These are phyloP conservation scores for Apodemia hepburni DNA, from an alignment of 2,888 invertebrate species.

Conservation along the genomic window DNA sequence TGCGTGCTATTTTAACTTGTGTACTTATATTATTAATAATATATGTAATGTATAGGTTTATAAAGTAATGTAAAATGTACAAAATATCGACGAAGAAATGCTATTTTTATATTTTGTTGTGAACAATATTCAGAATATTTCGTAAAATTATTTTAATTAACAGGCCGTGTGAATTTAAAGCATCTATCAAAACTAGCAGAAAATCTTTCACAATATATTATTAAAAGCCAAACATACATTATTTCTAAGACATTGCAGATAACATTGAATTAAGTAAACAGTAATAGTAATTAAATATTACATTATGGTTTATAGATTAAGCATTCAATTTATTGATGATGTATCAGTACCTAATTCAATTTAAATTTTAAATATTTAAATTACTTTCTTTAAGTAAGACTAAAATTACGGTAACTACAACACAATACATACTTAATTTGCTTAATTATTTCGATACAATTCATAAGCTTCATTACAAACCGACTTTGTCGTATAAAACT, in stretches of 20 bases:
- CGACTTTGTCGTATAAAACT: constrained; percentile 21
- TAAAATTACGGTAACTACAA: neutral
- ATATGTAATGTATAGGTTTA: no score
- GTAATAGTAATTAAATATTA: neutral
- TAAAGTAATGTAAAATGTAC: no score
- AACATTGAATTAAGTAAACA: neutral
- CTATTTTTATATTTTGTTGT: no score
- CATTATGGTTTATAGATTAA: neutral
- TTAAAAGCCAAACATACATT: neutral
- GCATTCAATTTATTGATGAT: neutral
- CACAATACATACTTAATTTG: constrained; percentile 18
- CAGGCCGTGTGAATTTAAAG: constrained; percentile 14
- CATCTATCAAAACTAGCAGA: constrained; percentile 8
- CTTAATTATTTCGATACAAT: constrained; percentile 30
- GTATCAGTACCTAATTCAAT: neutral
- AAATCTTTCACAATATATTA: neutral
- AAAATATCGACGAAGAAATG: no score
- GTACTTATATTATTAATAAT: no score
- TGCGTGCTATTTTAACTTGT: no score
- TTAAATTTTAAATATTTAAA: neutral
- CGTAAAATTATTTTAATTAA: constrained; percentile 12
- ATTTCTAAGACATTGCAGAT: neutral
- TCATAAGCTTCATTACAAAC: constrained; percentile 39
- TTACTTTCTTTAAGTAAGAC: neutral
- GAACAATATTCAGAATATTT: neutral